Conservation (phyloP, 2,888 invertebrate species). For the Leucophenga maculata region DNA sequence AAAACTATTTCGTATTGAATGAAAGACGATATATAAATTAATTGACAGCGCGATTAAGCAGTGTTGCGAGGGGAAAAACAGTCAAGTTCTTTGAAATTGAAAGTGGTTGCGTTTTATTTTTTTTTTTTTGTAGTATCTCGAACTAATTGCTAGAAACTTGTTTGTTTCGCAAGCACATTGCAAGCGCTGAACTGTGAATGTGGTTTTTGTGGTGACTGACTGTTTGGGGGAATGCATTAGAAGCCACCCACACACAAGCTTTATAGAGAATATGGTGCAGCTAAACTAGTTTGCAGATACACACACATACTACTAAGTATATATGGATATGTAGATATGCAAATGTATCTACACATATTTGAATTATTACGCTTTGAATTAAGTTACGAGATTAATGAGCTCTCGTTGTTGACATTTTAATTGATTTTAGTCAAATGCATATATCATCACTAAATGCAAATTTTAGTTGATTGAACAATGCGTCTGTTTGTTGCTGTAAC, state of each 20-base stretch:
- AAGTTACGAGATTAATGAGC: conserved; percentile 48
- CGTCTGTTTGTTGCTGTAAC: too few relatives aligned
- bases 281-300: conserved; percentile 16
- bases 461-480: too few relatives aligned
- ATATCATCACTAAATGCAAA: too few relatives aligned
- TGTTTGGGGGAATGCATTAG: too few relatives aligned
- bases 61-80: too few relatives aligned
- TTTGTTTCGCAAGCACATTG: too few relatives aligned
- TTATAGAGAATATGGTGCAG: background rate
- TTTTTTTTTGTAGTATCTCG: background rate
- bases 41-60: too few relatives aligned
- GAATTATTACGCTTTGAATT: conserved; percentile 7
- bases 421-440: conserved; percentile 44
- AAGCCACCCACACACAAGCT: too few relatives aligned
- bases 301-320: background rate
- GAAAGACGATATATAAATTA: background rate
- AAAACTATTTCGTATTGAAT: conserved; percentile 2
- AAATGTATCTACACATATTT: too few relatives aligned
- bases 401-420: conserved; percentile 54
- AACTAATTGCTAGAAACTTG: too few relatives aligned
- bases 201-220: too few relatives aligned
- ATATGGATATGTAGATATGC: background rate
- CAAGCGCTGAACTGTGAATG: too few relatives aligned
- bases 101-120: background rate
- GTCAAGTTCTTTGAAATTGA: conserved; percentile 7